Percentiles rank a stretch among this genome's conserved stretches.
These are phyloP conservation scores for Pardosa pseudoannulata DNA, from an alignment of 2,888 invertebrate genomes.

Conservation along the genomic window DNA sequence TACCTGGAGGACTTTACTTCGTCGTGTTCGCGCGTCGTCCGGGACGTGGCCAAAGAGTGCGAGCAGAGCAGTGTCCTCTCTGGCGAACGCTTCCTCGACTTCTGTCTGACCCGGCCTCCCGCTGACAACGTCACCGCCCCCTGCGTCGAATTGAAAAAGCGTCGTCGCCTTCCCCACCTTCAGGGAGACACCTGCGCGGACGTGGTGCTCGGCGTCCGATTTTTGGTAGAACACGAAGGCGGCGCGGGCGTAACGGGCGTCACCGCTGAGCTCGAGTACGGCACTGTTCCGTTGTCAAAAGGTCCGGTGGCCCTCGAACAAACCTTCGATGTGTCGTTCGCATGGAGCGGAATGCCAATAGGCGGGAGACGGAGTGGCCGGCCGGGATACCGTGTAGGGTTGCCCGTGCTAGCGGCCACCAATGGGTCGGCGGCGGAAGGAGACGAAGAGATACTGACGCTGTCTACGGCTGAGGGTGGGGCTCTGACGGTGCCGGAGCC, in stretches of 20 bases:
- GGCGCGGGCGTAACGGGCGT: slow-evolving; percentile 79
- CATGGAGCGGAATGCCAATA: slow-evolving; percentile 39
- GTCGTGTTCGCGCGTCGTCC: slow-evolving; percentile 19
- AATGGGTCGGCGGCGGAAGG: slow-evolving; percentile 48
- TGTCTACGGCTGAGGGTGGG: neutral
- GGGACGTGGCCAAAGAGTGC: slow-evolving; percentile 40
- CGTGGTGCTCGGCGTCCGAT: slow-evolving; percentile 77
- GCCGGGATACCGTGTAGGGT: slow-evolving; percentile 85
- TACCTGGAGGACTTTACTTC: slow-evolving; percentile 52
- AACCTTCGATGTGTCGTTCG: slow-evolving; percentile 39
- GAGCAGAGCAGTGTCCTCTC: slow-evolving; percentile 25
- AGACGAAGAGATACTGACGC: slow-evolving; percentile 21
- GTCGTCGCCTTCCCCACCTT: neutral
- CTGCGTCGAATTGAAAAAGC: too few species aligned
- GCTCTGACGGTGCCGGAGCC: slow-evolving; percentile 21
- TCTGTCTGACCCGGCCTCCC: slow-evolving; percentile 44
- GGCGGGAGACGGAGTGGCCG: slow-evolving; percentile 82
- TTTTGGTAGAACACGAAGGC: slow-evolving; percentile 79
- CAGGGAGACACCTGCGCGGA: slow-evolving; percentile 75
- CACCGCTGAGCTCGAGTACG: slow-evolving; percentile 78
- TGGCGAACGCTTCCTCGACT: slow-evolving; percentile 29
- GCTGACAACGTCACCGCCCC: too few species aligned
- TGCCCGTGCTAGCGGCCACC: slow-evolving; percentile 82
- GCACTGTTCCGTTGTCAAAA: slow-evolving; percentile 76
- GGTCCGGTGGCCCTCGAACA: slow-evolving; percentile 11